Percentiles rank a stretch among this genome's conserved stretches.
Conservation (phyloP, 1,140 invertebrate species). For the Bombus affinis region DNA sequence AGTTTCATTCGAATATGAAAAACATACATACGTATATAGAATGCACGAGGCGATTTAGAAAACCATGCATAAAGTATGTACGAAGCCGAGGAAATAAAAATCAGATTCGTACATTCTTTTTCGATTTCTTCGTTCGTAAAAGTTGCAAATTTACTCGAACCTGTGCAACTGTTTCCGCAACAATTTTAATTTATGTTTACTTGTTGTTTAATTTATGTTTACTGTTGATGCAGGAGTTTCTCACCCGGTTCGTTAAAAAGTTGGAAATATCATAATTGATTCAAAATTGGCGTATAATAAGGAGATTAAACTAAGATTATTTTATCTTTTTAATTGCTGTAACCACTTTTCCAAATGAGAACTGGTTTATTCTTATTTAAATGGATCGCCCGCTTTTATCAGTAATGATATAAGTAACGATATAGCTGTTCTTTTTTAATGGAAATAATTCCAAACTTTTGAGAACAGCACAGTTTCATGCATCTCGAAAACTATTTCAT, state of each 20-base stretch:
- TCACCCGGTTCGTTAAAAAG: background rate
- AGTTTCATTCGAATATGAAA: constrained; percentile 2
- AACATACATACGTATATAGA: background rate
- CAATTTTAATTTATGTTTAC: background rate
- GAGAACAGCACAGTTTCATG: too few species aligned
- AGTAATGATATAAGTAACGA: too few species aligned
- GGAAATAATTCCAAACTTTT: background rate
- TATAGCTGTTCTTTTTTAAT: background rate
- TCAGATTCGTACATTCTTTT: background rate
- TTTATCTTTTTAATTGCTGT: background rate
- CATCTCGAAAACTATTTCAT: too few species aligned
- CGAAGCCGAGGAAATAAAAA: background rate
- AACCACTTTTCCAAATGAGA: background rate
- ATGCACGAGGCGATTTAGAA: background rate
- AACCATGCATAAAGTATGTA: background rate
- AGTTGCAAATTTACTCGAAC: background rate
- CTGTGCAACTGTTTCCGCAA: background rate
- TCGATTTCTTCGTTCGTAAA: background rate
- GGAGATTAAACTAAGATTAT: background rate
- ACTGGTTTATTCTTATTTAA: background rate
- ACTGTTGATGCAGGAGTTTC: accelerated
- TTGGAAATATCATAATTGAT: background rate
- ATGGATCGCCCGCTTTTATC: background rate
- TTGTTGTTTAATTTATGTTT: background rate
- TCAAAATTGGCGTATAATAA: background rate